Evolutionary conservation across 2,113 vertebrate genomes (phyloP).

Genomic region (Silurus meridionalis): DNA sequence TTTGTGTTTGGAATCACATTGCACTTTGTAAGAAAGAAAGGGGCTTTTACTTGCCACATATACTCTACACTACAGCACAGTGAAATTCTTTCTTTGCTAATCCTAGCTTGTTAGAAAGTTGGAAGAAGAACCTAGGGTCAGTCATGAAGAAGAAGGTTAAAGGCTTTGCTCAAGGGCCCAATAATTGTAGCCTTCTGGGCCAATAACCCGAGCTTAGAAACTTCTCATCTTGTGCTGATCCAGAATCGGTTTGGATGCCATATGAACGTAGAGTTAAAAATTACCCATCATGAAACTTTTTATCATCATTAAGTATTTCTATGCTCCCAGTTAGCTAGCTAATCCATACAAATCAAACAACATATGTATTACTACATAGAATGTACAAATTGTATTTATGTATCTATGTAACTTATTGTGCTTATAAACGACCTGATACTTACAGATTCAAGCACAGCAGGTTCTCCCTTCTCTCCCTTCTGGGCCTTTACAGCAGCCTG

Average conservation of each 20-base stretch:
- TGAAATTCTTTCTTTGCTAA: no score
- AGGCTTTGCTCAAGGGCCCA: no score
- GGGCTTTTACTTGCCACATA: no score
- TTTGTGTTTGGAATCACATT: no score
- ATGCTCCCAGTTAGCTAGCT: not conserved
- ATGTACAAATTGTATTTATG: not conserved
- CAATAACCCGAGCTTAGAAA: no score
- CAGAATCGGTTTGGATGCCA: not conserved
- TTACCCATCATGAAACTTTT: not conserved
- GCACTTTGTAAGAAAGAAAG: not conserved
- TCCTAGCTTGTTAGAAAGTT: no score
- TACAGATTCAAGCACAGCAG: constrained; percentile 87
- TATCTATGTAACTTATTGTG: not conserved
- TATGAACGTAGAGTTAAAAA: not conserved
- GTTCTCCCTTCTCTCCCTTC: constrained; percentile 90
- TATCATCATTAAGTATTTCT: not conserved
- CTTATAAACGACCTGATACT: constrained; percentile 60
- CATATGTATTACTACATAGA: not conserved
- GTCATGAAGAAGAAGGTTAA: no score
- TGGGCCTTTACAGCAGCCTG: constrained; percentile 79
- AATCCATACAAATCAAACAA: not conserved
- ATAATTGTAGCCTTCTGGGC: no score
- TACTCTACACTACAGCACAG: no score
- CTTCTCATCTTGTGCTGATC: not conserved
- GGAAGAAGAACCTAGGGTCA: no score